Evolutionary conservation across 1,140 invertebrate species (phyloP), one percentile per base, ranked within the genome.

Genomic region (Drosophila malerkotliana): DNA sequence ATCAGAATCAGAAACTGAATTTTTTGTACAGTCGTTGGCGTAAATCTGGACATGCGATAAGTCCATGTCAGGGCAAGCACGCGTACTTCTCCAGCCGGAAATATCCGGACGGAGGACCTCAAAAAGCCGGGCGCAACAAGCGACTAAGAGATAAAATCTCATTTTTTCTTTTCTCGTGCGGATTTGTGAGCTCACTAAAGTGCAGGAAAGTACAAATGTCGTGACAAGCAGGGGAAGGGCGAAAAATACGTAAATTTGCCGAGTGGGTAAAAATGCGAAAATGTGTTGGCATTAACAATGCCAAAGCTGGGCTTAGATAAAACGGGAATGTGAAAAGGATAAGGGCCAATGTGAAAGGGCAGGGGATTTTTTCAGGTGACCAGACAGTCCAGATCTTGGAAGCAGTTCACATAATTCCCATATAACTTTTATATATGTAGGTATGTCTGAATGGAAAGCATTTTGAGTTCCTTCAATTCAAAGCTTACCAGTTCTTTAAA

Each of bases 241-340:
- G 47, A 34, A 28, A 62, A 59, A 78, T 74, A 63, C 82, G 74
- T 72, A 69, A 80, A 85, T 84, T 84, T 84, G 57, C 68, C 81
- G 74, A 74, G 58, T 48, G 66, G 67, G 58, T 66, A 68, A 80
- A 79, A 77, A 83, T 71, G 74, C 51, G 71, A 60, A 75, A 83
- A 83, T 77, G 68, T 81, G 73, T 85, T 81, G 61, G 77, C 69
- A 77, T 87, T 87, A 85, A 77, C 73, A 74, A 78, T 79, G 60
- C 61, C 55, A 39, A 68, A 49, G 60, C 73, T 67, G 63, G 60
- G 55, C 62, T 67, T 59, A 59, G 62, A 76, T 76, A 76, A 68
- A 61, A 68, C 12, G 21, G 37, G 34, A 75, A 68, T 52, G 55
- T 51, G 18, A 56, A 44, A 34, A 60, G 72, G 63, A 59, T 60